These are phyloP conservation scores for Trogon surrucura DNA, from an alignment of 2,113 vertebrate genomes.

Conservation along the genomic window DNA sequence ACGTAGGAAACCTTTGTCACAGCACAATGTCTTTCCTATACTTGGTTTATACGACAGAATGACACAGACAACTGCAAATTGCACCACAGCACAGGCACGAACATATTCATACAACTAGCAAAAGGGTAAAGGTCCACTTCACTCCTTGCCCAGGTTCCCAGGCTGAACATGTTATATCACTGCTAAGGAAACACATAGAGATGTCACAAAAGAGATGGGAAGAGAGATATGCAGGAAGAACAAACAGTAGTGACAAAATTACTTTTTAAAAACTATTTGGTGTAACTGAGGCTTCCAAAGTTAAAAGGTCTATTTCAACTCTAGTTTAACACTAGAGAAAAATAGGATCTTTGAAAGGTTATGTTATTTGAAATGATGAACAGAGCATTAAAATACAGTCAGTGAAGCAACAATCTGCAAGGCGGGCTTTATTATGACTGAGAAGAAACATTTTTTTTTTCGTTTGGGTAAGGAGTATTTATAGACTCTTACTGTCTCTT, in stretches of 20 bases:
- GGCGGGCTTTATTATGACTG: neutral
- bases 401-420: neutral
- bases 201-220: neutral
- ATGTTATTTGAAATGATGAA: neutral
- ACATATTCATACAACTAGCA: neutral
- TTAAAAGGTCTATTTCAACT: neutral
- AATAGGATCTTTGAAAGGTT: neutral
- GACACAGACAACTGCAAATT: neutral
- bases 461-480: neutral
- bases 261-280: neutral
- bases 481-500: neutral
- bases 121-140: neutral
- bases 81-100: neutral
- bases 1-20: neutral
- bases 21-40: neutral
- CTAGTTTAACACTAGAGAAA: neutral
- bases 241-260: neutral
- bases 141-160: neutral
- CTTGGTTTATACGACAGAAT: neutral
- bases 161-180: neutral
- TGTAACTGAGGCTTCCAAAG: neutral
- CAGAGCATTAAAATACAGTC: neutral
- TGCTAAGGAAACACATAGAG: neutral
- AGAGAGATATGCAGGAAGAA: neutral
- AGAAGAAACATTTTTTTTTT: neutral